Base-by-base conservation (phyloP, 2,797 vertebrate genomes). In the Gallinago solitaria region DNA sequence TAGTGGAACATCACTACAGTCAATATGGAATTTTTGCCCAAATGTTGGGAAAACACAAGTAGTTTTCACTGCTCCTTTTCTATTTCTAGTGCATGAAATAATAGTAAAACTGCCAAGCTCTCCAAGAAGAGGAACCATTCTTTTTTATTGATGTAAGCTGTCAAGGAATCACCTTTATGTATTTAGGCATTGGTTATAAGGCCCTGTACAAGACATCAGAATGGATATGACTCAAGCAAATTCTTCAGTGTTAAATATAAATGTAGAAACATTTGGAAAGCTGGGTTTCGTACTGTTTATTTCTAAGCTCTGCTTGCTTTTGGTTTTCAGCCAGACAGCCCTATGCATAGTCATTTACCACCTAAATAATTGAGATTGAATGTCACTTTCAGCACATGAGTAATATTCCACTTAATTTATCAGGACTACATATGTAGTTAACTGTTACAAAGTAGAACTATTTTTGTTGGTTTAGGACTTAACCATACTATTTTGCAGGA, bases 231-330 rank as follows among this genome's bases (percentile, higher is more conserved):
- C 94, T 91, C 45, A 20, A 35, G 53, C 53, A 83, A 61, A 91
- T 93, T 90, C 33, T 76, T 94, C 61, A 69, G 2, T 61, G 43
- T 79, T 82, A 69, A 92, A 89, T 88, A 86, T 85, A 94, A 83
- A 83, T 30, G 45, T 30, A 85, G 82, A 74, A 87, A 37, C 43
- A 51, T 69, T 88, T 88, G 57, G 85, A 87, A 88, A 83, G 73
- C 69, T 54, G 39, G 53, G 24, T 83, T 94, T 90, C 27, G 20
- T 89, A 32, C 69, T 64, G 47, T 90, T 93, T 71, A 69, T 93
- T 94, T 92, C 73, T 89, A 75, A 84, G 51, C 61, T 91, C 39
- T 89, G 0, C 57, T 87, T 92, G n/a, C 68, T 70, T 90, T 91
- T 93, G 82, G 45, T 94, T 95, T 94, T 85, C 64, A 93, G 82